Evolutionary conservation across 2,797 vertebrate species (phyloP).

Genomic region (Eospalax fontanierii): DNA sequence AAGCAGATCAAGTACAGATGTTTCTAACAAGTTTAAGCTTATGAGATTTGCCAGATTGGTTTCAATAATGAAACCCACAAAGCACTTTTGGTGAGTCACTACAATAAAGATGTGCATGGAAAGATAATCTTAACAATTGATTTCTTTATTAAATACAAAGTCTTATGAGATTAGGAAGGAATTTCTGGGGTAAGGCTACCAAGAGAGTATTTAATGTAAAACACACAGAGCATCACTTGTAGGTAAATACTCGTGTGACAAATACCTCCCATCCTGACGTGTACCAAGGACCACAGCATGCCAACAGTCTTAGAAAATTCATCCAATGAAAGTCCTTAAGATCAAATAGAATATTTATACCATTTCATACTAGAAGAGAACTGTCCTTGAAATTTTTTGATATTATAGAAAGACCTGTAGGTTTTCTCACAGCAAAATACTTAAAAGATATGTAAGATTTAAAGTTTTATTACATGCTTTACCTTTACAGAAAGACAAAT

Average conservation of each 20-base stretch:
- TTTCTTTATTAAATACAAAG: constrained; percentile 66
- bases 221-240: not conserved
- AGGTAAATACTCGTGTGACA: not conserved
- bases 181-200: constrained; percentile 48
- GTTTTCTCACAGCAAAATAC: constrained; percentile 34
- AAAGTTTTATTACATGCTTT: not conserved
- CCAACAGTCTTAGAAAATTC: not conserved
- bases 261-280: not conserved
- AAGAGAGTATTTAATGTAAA: not conserved
- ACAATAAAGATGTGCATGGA: constrained; percentile 58
- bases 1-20: constrained; percentile 76
- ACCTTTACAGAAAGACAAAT: constrained; percentile 50
- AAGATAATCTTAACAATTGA: constrained; percentile 65
- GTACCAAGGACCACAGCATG: not conserved
- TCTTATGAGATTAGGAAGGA: constrained; percentile 61
- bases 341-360: not conserved
- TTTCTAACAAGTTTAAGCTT: constrained; percentile 72
- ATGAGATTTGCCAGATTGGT: constrained; percentile 75
- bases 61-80: constrained; percentile 76
- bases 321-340: constrained; percentile 35
- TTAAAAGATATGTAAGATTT: constrained; percentile 50
- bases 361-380: not conserved
- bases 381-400: constrained; percentile 30
- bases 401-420: not conserved
- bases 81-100: constrained; percentile 64